These are phyloP conservation scores for Drosophila pseudoobscura DNA, from an alignment of 1,140 invertebrate genomes.

Conservation along the genomic window DNA sequence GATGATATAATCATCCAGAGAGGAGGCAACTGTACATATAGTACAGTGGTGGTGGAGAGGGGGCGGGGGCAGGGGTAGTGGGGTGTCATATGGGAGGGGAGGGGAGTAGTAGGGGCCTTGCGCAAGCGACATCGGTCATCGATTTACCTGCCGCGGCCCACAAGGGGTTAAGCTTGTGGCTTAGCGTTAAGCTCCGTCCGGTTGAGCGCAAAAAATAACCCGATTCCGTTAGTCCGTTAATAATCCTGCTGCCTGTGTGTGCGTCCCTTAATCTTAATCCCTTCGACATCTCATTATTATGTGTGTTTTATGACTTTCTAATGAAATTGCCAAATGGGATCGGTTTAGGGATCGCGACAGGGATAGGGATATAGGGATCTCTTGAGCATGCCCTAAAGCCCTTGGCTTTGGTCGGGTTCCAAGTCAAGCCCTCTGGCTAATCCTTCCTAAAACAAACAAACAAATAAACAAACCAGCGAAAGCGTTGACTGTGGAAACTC, in stretches of 20 bases:
- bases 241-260: constrained; percentile 23
- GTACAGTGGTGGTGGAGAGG: neutral
- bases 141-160: constrained; percentile 34
- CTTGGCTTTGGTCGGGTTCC: constrained; percentile 8
- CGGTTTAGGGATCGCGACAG: constrained; percentile 20
- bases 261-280: constrained; percentile 37
- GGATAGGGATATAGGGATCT: constrained; percentile 6
- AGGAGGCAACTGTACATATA: constrained; percentile 58
- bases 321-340: constrained; percentile 54
- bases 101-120: neutral
- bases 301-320: constrained; percentile 70
- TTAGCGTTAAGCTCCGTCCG: constrained; percentile 40
- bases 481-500: constrained; percentile 31
- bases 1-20: constrained; percentile 76
- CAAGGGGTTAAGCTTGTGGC: constrained; percentile 10
- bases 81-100: neutral
- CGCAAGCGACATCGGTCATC: no score
- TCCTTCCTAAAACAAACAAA: constrained; percentile 70
- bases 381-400: neutral
- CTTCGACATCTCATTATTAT: constrained; percentile 52
- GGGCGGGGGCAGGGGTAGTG: neutral
- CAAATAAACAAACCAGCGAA: constrained; percentile 18
- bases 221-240: constrained; percentile 38
- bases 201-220: constrained; percentile 30
- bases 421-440: constrained; percentile 54